Evolutionary conservation across 1,140 invertebrate species (phyloP).

Genomic region (Pseudomyrmex pallidus): DNA sequence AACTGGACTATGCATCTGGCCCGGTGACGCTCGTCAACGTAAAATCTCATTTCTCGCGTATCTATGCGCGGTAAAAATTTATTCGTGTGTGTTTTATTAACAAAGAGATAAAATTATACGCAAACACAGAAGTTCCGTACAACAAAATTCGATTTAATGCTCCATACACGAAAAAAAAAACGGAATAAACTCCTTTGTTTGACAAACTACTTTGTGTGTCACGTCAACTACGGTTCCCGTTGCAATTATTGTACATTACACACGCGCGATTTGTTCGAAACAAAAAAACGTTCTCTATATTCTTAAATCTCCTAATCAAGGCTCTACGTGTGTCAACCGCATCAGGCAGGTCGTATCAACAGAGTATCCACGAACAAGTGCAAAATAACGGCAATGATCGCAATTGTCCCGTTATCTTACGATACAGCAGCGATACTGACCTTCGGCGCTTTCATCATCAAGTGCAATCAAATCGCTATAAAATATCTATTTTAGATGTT

Average conservation of each 20-base stretch:
- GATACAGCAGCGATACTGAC: slow-evolving; percentile 57
- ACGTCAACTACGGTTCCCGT: slow-evolving; percentile 31
- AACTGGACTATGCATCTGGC: slow-evolving; percentile 43
- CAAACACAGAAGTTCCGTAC: background rate
- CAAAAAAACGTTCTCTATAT: slow-evolving; percentile 10
- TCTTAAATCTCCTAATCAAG: slow-evolving; percentile 76
- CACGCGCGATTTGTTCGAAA: slow-evolving; percentile 46
- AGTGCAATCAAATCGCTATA: slow-evolving; percentile 71
- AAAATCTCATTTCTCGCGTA: slow-evolving; percentile 3
- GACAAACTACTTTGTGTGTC: background rate
- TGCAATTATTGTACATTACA: slow-evolving; percentile 55
- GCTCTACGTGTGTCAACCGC: slow-evolving; percentile 72
- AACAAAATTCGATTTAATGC: background rate
- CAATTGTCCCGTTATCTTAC: slow-evolving; percentile 9
- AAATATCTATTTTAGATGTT: slow-evolving; percentile 15
- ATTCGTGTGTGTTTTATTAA: slow-evolving; percentile 4
- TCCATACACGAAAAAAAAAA: background rate
- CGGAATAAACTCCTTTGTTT: background rate
- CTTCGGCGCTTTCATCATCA: slow-evolving; percentile 70
- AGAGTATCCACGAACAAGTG: background rate
- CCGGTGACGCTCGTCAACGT: slow-evolving; percentile 32
- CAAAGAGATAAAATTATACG: background rate
- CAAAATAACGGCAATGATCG: background rate
- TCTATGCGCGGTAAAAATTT: background rate
- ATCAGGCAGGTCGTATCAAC: slow-evolving; percentile 7